phyloP scores from a whole-genome alignment of 2,113 vertebrate species.

The Anthoscopus minutus region DNA sequence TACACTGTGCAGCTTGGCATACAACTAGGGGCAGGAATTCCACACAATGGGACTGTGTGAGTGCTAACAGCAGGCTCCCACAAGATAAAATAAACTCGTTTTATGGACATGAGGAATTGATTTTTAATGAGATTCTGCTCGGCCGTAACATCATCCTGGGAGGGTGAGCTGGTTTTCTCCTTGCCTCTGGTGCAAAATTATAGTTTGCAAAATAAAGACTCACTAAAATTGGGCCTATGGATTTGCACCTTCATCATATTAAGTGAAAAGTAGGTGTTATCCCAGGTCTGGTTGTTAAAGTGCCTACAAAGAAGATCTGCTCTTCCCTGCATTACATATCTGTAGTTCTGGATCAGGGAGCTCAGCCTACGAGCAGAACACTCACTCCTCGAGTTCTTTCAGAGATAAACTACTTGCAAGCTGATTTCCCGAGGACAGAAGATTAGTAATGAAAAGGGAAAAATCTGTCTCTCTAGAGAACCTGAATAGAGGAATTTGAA shows the following conservation, averaged over 20 bases:
- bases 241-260: slow-evolving; percentile 45
- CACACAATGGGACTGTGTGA: slow-evolving; percentile 70
- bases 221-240: slow-evolving; percentile 30
- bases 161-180: slow-evolving; percentile 60
- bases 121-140: slow-evolving; percentile 78
- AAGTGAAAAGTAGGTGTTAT: slow-evolving; percentile 61
- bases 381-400: background rate
- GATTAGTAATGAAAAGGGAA: background rate
- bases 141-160: slow-evolving; percentile 67
- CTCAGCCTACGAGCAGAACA: background rate
- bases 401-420: background rate
- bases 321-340: background rate
- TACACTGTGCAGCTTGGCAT: slow-evolving; percentile 51
- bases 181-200: slow-evolving; percentile 53
- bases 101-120: slow-evolving; percentile 75
- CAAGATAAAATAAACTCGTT: slow-evolving; percentile 78
- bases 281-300: background rate
- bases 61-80: slow-evolving; percentile 67
- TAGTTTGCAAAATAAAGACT: slow-evolving; percentile 36
- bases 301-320: background rate
- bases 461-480: background rate
- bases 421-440: background rate
- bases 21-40: slow-evolving; percentile 61
- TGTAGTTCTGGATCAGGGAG: background rate
- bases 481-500: background rate